Conservation (phyloP, 2,888 invertebrate genomes). For the Athalia cordata region DNA sequence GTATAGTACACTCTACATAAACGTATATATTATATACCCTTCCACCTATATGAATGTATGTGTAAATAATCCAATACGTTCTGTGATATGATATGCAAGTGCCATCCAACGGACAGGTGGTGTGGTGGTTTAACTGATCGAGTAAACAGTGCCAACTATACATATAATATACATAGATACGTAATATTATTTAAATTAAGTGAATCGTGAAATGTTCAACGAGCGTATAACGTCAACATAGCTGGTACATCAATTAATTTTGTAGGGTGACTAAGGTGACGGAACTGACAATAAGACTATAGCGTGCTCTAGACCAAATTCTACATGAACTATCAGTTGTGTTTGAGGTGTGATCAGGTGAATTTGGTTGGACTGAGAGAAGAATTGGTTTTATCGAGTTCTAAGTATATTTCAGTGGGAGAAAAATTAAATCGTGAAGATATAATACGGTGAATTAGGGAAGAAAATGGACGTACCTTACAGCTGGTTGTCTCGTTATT, state of each 20-base stretch:
- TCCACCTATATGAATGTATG: neutral
- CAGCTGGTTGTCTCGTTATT: neutral
- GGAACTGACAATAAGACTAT: slow-evolving; percentile 9
- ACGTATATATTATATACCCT: neutral
- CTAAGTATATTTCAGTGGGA: too few relatives aligned
- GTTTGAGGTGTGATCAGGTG: too few relatives aligned
- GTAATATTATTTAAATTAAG: too few relatives aligned
- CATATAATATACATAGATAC: too few relatives aligned
- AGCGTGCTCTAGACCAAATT: slow-evolving; percentile 7
- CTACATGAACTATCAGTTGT: neutral
- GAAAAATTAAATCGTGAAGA: too few relatives aligned
- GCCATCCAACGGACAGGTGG: slow-evolving; percentile 8
- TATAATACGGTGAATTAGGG: neutral
- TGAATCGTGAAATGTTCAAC: too few relatives aligned
- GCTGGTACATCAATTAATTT: too few relatives aligned
- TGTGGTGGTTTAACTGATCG: neutral
- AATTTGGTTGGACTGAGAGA: too few relatives aligned
- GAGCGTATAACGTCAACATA: too few relatives aligned
- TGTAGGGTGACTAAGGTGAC: neutral
- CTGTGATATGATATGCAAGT: neutral
- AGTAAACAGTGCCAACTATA: slow-evolving; percentile 16
- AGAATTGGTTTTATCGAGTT: too few relatives aligned
- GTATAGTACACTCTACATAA: neutral
- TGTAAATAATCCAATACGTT: neutral
- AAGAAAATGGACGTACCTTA: neutral